Percentiles rank a stretch among this genome's conserved stretches.
Conservation (phyloP, 2,113 vertebrate species). For the Melospiza melodia region DNA sequence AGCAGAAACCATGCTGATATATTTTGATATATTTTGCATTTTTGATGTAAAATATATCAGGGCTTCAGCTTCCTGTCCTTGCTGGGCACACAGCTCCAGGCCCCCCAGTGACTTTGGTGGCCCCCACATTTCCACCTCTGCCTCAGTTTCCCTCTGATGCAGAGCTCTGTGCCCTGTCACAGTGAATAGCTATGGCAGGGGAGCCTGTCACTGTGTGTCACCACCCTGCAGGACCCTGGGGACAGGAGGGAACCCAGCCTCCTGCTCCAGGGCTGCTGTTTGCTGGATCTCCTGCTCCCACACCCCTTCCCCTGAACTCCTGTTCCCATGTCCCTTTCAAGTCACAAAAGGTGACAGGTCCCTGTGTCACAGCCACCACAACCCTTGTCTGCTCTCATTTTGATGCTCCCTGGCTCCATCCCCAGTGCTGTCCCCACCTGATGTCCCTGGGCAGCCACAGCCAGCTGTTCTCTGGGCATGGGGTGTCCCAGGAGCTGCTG, state of each 20-base stretch:
- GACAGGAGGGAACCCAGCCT: not conserved
- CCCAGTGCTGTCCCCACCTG: not conserved
- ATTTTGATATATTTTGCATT: too few relatives aligned
- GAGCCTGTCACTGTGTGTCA: not conserved
- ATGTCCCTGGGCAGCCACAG: not conserved
- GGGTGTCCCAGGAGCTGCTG: not conserved
- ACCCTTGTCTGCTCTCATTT: not conserved
- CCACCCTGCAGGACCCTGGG: not conserved
- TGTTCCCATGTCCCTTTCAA: accelerated
- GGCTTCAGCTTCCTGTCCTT: not conserved
- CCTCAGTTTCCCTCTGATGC: slow-evolving; percentile 7
- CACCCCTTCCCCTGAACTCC: not conserved
- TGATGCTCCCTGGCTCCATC: accelerated
- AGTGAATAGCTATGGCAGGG: accelerated
- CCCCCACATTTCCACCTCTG: not conserved
- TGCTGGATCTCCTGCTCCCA: not conserved
- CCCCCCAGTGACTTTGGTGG: not conserved
- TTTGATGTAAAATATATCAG: not conserved
- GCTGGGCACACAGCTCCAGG: not conserved
- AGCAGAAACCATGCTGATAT: too few relatives aligned
- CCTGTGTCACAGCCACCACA: accelerated
- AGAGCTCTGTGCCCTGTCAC: not conserved
- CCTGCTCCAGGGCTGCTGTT: accelerated
- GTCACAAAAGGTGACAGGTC: not conserved
- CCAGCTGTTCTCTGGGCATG: not conserved